Conservation (phyloP, 37 sponge, comb jelly and placozoan species). For the Tethya wilhelma region DNA sequence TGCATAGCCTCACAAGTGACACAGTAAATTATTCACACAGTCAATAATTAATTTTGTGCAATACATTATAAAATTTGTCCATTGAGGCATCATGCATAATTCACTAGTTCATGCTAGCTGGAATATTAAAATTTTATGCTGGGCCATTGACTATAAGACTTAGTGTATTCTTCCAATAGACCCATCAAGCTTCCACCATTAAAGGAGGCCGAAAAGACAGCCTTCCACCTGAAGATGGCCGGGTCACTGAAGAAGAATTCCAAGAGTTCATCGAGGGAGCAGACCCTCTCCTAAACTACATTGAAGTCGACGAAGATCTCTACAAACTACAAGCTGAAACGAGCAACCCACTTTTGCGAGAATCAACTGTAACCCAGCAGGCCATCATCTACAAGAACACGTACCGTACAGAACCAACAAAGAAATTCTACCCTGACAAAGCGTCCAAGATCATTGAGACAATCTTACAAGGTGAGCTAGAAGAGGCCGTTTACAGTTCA, state of each 20-base stretch:
- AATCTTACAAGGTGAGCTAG: conserved; percentile 25
- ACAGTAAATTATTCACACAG: no score
- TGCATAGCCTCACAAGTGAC: no score
- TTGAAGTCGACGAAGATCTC: neutral
- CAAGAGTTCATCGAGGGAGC: neutral
- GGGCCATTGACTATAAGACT: no score
- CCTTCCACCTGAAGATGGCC: no score
- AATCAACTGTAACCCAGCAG: neutral
- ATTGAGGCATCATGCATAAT: no score
- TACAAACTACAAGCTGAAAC: no score
- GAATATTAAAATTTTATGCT: no score
- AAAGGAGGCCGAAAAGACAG: neutral
- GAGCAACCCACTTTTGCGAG: neutral
- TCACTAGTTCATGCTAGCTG: no score
- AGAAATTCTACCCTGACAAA: conserved; percentile 34
- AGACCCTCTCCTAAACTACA: neutral
- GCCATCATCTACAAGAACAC: conserved; percentile 35
- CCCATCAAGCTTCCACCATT: neutral
- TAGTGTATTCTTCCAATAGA: no score
- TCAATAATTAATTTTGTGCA: no score
- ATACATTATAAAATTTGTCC: no score
- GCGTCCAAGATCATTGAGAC: conserved; percentile 30
- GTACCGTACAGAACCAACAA: conserved; percentile 53
- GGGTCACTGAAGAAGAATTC: conserved; percentile 1
- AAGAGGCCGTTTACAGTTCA: conserved; percentile 22